Evolutionary conservation across 2,797 vertebrate genomes (phyloP).

Genomic region (Anguilla marmorata): DNA sequence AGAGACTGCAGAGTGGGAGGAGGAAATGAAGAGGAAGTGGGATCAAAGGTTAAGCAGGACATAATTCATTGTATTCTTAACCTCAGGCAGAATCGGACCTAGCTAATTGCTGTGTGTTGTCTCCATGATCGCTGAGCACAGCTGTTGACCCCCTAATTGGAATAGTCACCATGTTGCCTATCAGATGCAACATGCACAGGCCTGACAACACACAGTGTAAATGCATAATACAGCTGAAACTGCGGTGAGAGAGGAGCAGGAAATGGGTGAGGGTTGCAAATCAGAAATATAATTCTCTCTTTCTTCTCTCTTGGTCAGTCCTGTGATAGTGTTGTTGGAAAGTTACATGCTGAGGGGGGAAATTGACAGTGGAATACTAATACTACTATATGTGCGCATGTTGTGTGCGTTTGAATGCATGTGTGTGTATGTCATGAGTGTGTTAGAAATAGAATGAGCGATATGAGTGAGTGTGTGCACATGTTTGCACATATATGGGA

Average conservation of each 20-base stretch:
- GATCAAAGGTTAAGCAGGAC: constrained; percentile 57
- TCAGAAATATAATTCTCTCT: background rate
- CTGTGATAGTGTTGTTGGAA: constrained; percentile 51
- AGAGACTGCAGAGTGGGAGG: constrained; percentile 41
- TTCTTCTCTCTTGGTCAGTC: constrained; percentile 16
- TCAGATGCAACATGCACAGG: constrained; percentile 50
- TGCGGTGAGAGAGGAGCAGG: background rate
- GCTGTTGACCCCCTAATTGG: constrained; percentile 21
- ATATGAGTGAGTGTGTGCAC: constrained; percentile 33
- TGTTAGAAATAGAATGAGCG: too few relatives aligned
- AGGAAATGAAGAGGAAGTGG: constrained; percentile 58
- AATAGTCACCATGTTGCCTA: constrained; percentile 60
- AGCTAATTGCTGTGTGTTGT: background rate
- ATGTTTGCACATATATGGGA: constrained; percentile 36
- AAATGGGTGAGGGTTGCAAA: constrained; percentile 23
- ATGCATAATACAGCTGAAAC: background rate
- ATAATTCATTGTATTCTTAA: constrained; percentile 49
- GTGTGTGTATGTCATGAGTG: too few relatives aligned
- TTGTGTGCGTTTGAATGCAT: background rate
- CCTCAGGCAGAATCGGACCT: constrained; percentile 27
- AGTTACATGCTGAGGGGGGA: constrained; percentile 41
- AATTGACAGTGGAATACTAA: background rate
- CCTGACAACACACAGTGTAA: constrained; percentile 6
- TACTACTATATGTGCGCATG: background rate
- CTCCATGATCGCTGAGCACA: constrained; percentile 40